A percentile compares a stretch with the other conserved stretches of the same genome.
Conservation (phyloP, 2,888 invertebrate genomes). For the Kuschelorhynchus macadamiae region DNA sequence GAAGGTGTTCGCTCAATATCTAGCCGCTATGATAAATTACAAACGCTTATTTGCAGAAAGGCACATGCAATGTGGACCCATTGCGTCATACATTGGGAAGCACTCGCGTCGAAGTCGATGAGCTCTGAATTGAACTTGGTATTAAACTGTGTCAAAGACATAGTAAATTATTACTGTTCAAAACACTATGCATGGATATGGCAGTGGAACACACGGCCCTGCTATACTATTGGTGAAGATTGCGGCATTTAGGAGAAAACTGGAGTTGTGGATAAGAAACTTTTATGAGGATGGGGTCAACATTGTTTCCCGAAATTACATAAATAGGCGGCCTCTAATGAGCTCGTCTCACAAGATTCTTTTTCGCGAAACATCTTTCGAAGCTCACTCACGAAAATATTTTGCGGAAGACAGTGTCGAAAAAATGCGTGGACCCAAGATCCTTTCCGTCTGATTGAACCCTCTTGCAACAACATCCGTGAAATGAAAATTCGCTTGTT, state of each 20-base stretch:
- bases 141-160: background rate
- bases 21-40: background rate
- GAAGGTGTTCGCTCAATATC: background rate
- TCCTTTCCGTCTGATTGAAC: too few relatives aligned
- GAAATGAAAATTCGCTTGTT: too few relatives aligned
- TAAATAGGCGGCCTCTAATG: too few relatives aligned
- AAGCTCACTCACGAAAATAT: too few relatives aligned
- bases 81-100: background rate
- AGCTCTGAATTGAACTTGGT: background rate
- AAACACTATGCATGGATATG: background rate
- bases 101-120: background rate
- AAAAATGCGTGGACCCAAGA: too few relatives aligned
- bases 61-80: background rate
- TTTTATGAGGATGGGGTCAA: too few relatives aligned
- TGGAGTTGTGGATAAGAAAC: too few relatives aligned
- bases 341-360: too few relatives aligned
- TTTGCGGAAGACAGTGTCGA: too few relatives aligned
- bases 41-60: background rate
- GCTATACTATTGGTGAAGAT: background rate
- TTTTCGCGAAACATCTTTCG: too few relatives aligned
- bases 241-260: background rate
- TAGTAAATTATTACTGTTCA: background rate
- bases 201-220: background rate
- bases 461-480: too few relatives aligned
- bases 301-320: too few relatives aligned